A percentile compares a stretch with the other conserved stretches of the same genome.
phyloP scores from a whole-genome alignment of 2,888 invertebrate species.

The Steinernema carpocapsae region DNA sequence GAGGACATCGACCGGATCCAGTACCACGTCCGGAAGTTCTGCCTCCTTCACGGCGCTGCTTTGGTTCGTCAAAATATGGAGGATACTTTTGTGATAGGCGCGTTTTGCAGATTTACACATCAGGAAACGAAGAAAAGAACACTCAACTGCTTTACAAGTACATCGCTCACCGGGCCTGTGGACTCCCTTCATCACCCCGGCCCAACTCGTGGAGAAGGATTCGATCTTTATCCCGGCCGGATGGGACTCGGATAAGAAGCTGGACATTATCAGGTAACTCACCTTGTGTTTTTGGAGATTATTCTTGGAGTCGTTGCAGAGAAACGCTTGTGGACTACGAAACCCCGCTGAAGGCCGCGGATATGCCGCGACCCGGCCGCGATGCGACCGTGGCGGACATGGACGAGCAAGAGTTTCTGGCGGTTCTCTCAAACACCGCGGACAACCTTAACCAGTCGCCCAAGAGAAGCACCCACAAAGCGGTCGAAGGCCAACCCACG shows the following conservation, averaged over 20 bases:
- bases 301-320: constrained; percentile 10
- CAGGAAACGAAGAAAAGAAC: constrained; percentile 50
- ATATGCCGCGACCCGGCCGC: neutral
- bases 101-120: constrained; percentile 52
- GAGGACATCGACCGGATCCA: constrained; percentile 58
- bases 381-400: constrained; percentile 7
- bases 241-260: constrained; percentile 66
- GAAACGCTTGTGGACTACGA: constrained; percentile 6
- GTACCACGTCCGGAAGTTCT: constrained; percentile 64
- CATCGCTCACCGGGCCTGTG: constrained; percentile 63
- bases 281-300: constrained; percentile 36
- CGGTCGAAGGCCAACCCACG: constrained; percentile 52
- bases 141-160: constrained; percentile 64
- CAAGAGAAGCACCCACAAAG: constrained; percentile 36
- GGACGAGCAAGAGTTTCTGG: constrained; percentile 18
- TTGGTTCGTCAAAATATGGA: constrained; percentile 45
- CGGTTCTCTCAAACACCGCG: neutral
- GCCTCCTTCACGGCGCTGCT: constrained; percentile 63
- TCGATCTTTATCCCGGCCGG: constrained; percentile 66
- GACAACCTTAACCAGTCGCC: constrained; percentile 15
- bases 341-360: constrained; percentile 21
- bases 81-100: too few species aligned
- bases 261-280: constrained; percentile 58
- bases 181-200: constrained; percentile 59
- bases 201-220: constrained; percentile 65